phyloP scores from a whole-genome alignment of 2,113 vertebrate genomes.

The Aphelocoma coerulescens region DNA sequence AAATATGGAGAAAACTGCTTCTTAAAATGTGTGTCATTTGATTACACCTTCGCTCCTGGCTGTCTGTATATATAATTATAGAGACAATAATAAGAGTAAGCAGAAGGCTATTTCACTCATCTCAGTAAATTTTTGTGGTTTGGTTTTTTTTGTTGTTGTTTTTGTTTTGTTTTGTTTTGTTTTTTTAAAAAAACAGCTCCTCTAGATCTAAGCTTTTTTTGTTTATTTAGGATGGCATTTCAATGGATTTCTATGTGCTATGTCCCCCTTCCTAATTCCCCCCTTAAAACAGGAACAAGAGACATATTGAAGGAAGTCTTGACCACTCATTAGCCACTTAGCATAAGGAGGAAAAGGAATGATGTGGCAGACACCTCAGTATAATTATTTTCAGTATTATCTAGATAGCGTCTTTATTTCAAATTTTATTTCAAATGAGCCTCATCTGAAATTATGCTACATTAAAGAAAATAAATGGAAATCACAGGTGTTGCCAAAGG shows the following conservation, averaged over 20 bases:
- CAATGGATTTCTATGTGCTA: rapidly evolving
- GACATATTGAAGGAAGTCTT: not conserved
- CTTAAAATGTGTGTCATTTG: not conserved
- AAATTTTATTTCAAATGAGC: not conserved
- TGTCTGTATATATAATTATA: not conserved
- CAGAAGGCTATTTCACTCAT: not conserved
- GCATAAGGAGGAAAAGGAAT: not conserved
- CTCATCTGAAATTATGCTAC: not conserved
- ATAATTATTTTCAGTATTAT: not conserved
- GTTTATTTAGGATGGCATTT: not conserved
- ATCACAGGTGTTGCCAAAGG: not conserved
- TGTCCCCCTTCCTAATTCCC: rapidly evolving
- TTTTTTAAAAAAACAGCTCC: not conserved
- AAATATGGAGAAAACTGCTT: not conserved
- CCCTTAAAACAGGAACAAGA: rapidly evolving
- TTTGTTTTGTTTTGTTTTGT: too few species aligned
- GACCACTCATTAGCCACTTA: not conserved
- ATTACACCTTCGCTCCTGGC: not conserved
- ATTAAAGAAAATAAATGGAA: not conserved
- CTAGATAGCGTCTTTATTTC: not conserved
- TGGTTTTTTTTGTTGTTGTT: not conserved
- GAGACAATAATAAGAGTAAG: not conserved
- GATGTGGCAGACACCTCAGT: not conserved
- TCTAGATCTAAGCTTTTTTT: not conserved
- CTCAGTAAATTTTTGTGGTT: not conserved